Conservation (phyloP, 2,888 invertebrate species). For the Ophioninae sp. region DNA sequence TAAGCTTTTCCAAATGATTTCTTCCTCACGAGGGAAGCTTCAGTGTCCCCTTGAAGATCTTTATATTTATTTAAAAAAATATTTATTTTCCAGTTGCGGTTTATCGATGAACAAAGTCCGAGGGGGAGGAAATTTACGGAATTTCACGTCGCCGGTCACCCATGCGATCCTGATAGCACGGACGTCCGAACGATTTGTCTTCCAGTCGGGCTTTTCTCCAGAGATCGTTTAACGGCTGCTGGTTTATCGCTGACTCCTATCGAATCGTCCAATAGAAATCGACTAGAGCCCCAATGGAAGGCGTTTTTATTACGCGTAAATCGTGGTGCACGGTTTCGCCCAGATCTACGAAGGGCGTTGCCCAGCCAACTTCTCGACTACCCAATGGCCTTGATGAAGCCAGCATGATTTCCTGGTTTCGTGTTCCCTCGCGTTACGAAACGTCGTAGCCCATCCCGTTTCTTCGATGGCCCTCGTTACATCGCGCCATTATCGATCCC, state of each 20-base stretch:
- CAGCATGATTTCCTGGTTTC: constrained; percentile 77
- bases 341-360: constrained; percentile 46
- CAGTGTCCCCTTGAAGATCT: too few relatives aligned
- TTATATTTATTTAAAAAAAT: too few relatives aligned
- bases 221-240: constrained; percentile 69
- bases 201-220: constrained; percentile 65
- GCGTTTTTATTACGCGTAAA: constrained; percentile 24
- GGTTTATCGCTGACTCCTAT: constrained; percentile 65
- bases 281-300: neutral
- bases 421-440: constrained; percentile 70
- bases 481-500: neutral
- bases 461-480: neutral
- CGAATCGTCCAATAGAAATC: constrained; percentile 57
- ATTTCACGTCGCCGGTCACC: constrained; percentile 29
- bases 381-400: constrained; percentile 56
- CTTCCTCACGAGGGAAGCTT: too few relatives aligned
- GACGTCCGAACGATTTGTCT: constrained; percentile 76
- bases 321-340: constrained; percentile 15
- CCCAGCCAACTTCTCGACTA: constrained; percentile 56
- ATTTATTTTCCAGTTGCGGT: too few relatives aligned
- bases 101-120: neutral
- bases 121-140: constrained; percentile 24
- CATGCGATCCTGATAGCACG: constrained; percentile 72
- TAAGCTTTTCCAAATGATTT: too few relatives aligned
- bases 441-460: constrained; percentile 64